Percentiles rank a stretch among this genome's conserved stretches.
phyloP scores from a whole-genome alignment of 23 tunicate genomes.

The Halocynthia aurantium region DNA sequence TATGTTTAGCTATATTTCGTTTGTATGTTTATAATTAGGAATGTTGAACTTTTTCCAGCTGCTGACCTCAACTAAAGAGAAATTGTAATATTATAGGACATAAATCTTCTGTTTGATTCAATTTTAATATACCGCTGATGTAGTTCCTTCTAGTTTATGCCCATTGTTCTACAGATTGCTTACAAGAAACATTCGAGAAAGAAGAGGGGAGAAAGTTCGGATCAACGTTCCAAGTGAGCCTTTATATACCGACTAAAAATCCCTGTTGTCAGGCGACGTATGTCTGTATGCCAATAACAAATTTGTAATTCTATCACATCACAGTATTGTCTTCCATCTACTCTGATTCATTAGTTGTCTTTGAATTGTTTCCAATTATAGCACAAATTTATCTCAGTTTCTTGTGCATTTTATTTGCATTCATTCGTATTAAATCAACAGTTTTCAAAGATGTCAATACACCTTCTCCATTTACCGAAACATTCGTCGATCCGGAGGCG shows the following conservation, averaged over 20 bases:
- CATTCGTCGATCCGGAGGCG: slow-evolving; percentile 57
- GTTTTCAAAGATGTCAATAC: slow-evolving; percentile 89
- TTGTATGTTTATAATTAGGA: not conserved
- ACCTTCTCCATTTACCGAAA: slow-evolving; percentile 81
- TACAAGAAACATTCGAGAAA: slow-evolving; percentile 71
- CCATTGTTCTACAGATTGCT: slow-evolving; percentile 31
- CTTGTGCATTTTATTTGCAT: too few species aligned
- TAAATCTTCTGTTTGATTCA: too few species aligned
- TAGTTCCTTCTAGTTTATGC: too few species aligned
- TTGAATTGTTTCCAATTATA: not conserved
- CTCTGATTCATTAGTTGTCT: not conserved
- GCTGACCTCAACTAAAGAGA: too few species aligned
- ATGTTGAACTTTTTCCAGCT: too few species aligned
- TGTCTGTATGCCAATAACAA: not conserved
- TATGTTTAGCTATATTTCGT: slow-evolving; percentile 11
- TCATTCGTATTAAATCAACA: slow-evolving; percentile 5
- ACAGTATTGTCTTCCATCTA: not conserved
- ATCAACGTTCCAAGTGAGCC: slow-evolving; percentile 92
- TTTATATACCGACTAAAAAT: not conserved
- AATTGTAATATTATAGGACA: too few species aligned
- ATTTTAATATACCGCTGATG: too few species aligned
- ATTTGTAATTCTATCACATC: not conserved
- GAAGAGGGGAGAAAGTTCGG: slow-evolving; percentile 84
- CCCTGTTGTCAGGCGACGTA: not conserved
- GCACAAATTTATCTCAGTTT: too few species aligned